Base-by-base conservation (phyloP, 2,797 vertebrate genomes). In the Enteromius unitaeniatus region DNA sequence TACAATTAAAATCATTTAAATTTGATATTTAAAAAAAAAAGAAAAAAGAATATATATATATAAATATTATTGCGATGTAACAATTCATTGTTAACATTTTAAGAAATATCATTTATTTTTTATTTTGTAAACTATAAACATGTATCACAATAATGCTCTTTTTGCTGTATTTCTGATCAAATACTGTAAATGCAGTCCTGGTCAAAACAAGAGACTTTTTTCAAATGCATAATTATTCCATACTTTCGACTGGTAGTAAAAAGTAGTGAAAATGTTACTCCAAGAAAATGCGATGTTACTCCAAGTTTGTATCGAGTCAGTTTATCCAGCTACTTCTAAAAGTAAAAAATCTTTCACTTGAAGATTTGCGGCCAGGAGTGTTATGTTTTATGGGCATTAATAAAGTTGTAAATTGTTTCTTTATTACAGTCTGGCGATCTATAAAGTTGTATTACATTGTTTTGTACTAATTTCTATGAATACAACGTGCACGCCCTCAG, bases 401-500 rank as follows among this genome's bases (percentile, higher is more conserved):
- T 53, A 70, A 65, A 79, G 62, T 23, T 15, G n/a, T 77, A 62
- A 62, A 40, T 40, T 26, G 19, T 53, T 34, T 7, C 78, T 79
- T 15, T 68, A 51, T 79, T 67, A 31, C 28, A 49, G 14, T 49
- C 37, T 69, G 7, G 13, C 47, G 21, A 53, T 79, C 23, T 19
- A 68, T 53, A 21, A 10, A 58, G 49, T 69, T 80, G 53, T 72
- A 60, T 15, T 72, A 21, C 45, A 70, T n/a, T 73, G 79, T 82
- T 62, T 73, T 17, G 28, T 49, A 64, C 26, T 45, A 15, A 73
- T 60, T 60, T 17, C 28, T 82, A 47, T 73, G 28, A 82, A 74
- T 51, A 82, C 19, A 42, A 55, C 8, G 4, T 26, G 9, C 65
- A 17, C 84, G 81, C 72, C 86, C 86, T 85, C 65, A 9, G 55